These are phyloP conservation scores for Diachrysia chrysitis DNA, from an alignment of 2,888 invertebrate species.

Conservation along the genomic window DNA sequence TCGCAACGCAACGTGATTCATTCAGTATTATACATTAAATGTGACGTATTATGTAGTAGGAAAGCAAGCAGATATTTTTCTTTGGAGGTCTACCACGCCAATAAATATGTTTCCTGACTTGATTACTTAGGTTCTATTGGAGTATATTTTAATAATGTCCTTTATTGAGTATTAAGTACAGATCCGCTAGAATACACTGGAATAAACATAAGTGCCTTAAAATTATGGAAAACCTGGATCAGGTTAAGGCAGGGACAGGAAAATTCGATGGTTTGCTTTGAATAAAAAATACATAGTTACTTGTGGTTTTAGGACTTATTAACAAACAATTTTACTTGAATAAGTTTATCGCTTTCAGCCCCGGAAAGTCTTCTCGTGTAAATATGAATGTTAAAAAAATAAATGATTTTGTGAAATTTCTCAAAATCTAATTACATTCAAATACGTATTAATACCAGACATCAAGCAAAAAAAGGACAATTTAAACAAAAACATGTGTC, in stretches of 20 bases:
- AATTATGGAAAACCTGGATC: too few relatives aligned
- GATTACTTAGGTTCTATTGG: too few relatives aligned
- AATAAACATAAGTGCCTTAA: too few relatives aligned
- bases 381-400: too few relatives aligned
- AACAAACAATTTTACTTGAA: neutral
- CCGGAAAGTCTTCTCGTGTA: neutral
- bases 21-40: slow-evolving; percentile 21
- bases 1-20: slow-evolving; percentile 25
- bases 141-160: neutral
- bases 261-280: too few relatives aligned
- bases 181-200: too few relatives aligned
- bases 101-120: neutral
- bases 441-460: neutral
- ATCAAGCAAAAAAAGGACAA: neutral
- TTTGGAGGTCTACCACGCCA: neutral
- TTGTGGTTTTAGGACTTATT: neutral
- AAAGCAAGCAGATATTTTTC: slow-evolving; percentile 43
- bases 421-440: neutral
- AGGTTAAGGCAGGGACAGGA: too few relatives aligned
- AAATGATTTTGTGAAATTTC: neutral
- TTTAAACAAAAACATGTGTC: neutral
- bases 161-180: too few relatives aligned
- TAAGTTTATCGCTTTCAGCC: neutral
- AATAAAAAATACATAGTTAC: too few relatives aligned
- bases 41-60: slow-evolving; percentile 27